Percentiles rank a stretch among this genome's conserved stretches.
phyloP scores from a whole-genome alignment of 2,113 vertebrate species.

The Nibea albiflora region DNA sequence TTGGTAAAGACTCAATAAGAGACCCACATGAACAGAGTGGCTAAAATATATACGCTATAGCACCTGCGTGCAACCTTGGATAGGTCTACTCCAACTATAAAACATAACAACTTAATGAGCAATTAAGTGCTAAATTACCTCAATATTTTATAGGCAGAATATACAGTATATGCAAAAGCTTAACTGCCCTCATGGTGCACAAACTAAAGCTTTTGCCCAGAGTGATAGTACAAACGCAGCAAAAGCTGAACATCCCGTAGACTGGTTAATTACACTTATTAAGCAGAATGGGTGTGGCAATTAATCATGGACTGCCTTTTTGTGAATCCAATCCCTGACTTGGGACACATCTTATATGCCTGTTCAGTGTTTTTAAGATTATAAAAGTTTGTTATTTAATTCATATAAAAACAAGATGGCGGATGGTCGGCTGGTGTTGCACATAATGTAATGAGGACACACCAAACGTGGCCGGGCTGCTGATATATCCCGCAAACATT shows the following conservation, averaged over 20 bases:
- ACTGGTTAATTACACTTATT: background rate
- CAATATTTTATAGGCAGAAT: constrained; percentile 1
- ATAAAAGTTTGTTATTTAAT: background rate
- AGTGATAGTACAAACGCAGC: background rate
- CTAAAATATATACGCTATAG: background rate
- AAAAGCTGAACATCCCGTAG: background rate
- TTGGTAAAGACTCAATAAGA: background rate
- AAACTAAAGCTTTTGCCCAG: background rate
- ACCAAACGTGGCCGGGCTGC: background rate
- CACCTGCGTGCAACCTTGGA: background rate
- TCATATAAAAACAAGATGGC: background rate
- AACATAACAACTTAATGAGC: constrained; percentile 13
- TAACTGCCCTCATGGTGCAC: background rate
- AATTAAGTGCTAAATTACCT: constrained; percentile 13
- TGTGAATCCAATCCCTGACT: background rate
- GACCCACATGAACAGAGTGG: background rate
- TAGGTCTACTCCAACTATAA: background rate
- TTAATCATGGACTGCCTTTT: background rate
- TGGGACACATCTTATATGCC: background rate
- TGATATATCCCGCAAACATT: background rate
- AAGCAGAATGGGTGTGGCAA: background rate
- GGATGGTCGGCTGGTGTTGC: background rate
- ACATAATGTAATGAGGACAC: background rate
- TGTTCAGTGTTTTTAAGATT: background rate
- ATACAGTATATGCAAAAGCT: constrained; percentile 4